These are phyloP conservation scores for Meteorus colon DNA, from an alignment of 2,888 invertebrate genomes.

Conservation along the genomic window DNA sequence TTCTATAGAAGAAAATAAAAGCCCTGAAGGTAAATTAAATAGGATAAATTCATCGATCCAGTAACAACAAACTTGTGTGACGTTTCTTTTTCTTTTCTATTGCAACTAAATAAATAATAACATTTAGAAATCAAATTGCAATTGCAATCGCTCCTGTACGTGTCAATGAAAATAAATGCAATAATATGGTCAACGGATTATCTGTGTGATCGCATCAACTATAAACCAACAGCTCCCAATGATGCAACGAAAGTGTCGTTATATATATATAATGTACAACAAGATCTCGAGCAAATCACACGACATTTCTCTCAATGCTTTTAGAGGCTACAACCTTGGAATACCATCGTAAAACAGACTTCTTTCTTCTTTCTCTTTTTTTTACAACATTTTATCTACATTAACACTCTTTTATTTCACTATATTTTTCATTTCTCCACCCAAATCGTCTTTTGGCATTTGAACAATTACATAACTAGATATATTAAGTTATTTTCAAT, in stretches of 20 bases:
- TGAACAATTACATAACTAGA: conserved; percentile 13
- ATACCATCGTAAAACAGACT: background rate
- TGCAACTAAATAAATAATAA: background rate
- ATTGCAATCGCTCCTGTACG: background rate
- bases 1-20: background rate
- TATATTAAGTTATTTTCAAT: conserved; percentile 15
- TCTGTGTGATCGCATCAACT: conserved; percentile 11
- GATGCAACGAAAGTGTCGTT: conserved; percentile 9
- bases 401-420: background rate
- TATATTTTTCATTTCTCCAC: background rate
- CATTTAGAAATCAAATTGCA: conserved; percentile 3
- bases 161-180: background rate
- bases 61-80: background rate
- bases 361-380: background rate
- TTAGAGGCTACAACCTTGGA: conserved; percentile 28
- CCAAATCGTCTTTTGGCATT: conserved; percentile 8
- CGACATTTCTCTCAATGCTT: conserved; percentile 18
- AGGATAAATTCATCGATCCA: background rate
- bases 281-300: conserved; percentile 10
- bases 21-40: background rate
- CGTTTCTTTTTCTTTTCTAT: background rate
- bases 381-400: background rate
- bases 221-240: background rate
- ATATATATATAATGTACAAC: background rate
- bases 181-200: background rate